Evolutionary conservation across 2,797 vertebrate genomes (phyloP).

Genomic region (Pachyuromys duprasi): DNA sequence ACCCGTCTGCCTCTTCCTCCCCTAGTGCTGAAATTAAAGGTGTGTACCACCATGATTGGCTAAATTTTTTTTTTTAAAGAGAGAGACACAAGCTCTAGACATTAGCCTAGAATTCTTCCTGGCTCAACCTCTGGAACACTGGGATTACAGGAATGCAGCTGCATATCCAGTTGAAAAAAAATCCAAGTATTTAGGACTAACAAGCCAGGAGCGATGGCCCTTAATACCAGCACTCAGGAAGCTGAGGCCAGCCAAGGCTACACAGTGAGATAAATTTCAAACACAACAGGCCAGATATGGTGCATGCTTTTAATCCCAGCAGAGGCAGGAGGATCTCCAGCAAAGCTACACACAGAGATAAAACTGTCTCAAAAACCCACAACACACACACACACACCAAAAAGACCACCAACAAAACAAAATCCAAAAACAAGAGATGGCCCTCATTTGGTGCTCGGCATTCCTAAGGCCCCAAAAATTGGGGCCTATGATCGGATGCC

Average conservation of each 20-base stretch:
- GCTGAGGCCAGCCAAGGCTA: not conserved
- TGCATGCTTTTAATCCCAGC: not conserved
- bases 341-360: not conserved
- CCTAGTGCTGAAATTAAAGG: too few species aligned
- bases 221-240: not conserved
- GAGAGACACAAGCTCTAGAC: not conserved
- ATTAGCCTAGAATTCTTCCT: not conserved
- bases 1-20: too few species aligned
- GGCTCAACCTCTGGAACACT: not conserved
- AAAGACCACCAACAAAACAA: not conserved
- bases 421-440: not conserved
- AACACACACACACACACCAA: not conserved
- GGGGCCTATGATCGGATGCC: not conserved
- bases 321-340: too few species aligned
- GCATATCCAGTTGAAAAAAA: not conserved
- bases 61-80: too few species aligned
- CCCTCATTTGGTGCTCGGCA: not conserved
- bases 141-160: too few species aligned
- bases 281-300: not conserved
- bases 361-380: not conserved
- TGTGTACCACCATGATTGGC: too few species aligned
- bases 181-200: not conserved
- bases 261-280: not conserved
- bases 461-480: not conserved
- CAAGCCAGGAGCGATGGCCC: not conserved